Evolutionary conservation across 2,797 vertebrate genomes (phyloP).

Genomic region (Pseudocheirus occidentalis): DNA sequence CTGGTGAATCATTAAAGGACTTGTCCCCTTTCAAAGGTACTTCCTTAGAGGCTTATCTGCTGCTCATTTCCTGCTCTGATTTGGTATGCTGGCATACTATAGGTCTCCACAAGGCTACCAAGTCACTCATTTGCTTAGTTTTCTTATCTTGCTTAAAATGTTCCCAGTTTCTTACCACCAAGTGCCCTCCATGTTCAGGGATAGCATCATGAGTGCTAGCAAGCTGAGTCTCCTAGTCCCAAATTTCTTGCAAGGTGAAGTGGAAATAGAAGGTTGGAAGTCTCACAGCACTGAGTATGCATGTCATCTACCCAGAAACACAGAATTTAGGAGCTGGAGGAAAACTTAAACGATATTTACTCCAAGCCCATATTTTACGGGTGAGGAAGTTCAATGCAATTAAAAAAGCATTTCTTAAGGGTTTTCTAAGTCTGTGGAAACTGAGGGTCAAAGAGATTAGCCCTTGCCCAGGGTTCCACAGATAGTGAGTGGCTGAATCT

Average conservation of each 20-base stretch:
- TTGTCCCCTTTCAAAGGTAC: neutral
- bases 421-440: neutral
- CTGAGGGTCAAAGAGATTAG: neutral
- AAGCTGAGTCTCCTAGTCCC: neutral
- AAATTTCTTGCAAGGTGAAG: neutral
- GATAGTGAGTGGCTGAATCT: neutral
- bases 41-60: neutral
- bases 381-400: neutral
- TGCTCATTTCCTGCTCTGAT: neutral
- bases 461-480: neutral
- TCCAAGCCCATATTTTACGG: neutral
- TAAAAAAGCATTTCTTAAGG: neutral
- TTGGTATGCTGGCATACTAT: neutral
- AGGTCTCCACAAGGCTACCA: neutral
- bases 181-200: neutral
- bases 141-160: neutral
- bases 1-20: neutral
- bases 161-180: neutral
- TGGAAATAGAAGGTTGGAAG: neutral
- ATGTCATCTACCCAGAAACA: neutral
- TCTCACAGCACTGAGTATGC: neutral
- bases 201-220: neutral
- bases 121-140: neutral
- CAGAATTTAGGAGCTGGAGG: neutral
- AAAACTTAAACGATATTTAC: neutral